Evolutionary conservation across 1,140 invertebrate species (phyloP).

Genomic region (Aphis gossypii): DNA sequence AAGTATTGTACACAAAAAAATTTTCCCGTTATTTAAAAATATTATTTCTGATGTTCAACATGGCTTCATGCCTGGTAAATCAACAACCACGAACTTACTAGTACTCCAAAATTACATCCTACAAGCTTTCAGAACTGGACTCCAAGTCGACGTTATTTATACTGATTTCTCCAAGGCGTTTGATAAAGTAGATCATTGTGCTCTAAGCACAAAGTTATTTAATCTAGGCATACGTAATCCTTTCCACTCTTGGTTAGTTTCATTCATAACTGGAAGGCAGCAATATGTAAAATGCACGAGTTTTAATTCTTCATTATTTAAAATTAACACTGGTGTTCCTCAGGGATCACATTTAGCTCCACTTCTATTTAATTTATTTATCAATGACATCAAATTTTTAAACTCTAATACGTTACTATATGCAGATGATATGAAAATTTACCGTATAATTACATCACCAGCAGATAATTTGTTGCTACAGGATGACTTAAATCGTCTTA

Average conservation of each 20-base stretch:
- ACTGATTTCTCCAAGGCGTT: constrained; percentile 6
- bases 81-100: too few relatives aligned
- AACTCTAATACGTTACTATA: not conserved
- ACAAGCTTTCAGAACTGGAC: too few relatives aligned
- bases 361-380: not conserved
- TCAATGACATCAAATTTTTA: not conserved
- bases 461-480: too few relatives aligned
- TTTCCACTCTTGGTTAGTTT: not conserved
- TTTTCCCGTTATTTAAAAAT: too few relatives aligned
- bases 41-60: too few relatives aligned
- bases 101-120: too few relatives aligned
- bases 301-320: not conserved
- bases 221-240: not conserved
- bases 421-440: not conserved
- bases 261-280: not conserved
- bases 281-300: not conserved
- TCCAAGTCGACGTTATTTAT: too few relatives aligned
- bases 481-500: too few relatives aligned
- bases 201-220: not conserved
- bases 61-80: too few relatives aligned
- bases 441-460: not conserved
- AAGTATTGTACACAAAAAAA: too few relatives aligned
- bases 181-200: not conserved
- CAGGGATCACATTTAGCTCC: not conserved
- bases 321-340: not conserved